phyloP scores from a whole-genome alignment of 2,888 invertebrate genomes.

The Caradrina clavipalpis region DNA sequence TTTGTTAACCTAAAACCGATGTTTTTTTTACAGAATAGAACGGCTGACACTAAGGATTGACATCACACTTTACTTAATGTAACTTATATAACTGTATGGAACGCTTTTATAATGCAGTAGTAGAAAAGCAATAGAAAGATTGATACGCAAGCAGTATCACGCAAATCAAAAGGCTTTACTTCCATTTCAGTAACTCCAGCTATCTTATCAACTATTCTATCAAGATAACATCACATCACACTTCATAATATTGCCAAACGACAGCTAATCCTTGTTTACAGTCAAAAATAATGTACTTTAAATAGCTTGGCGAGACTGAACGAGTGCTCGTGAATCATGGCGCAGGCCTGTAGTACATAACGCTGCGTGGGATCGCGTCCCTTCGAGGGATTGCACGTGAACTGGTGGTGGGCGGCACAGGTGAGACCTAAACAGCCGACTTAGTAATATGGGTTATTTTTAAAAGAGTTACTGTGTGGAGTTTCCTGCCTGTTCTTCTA shows the following conservation, averaged over 20 bases:
- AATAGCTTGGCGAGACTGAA: constrained; percentile 58
- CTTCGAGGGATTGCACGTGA: constrained; percentile 36
- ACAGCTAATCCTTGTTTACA: constrained; percentile 50
- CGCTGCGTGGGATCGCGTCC: constrained; percentile 57
- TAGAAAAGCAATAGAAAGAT: too few relatives aligned
- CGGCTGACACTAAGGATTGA: too few relatives aligned
- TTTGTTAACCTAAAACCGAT: too few relatives aligned
- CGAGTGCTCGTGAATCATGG: constrained; percentile 61
- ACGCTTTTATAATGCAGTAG: too few relatives aligned
- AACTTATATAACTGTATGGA: too few relatives aligned
- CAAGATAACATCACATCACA: too few relatives aligned
- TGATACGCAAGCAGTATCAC: too few relatives aligned
- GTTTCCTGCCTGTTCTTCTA: not conserved
- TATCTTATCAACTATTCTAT: too few relatives aligned
- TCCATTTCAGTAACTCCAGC: too few relatives aligned
- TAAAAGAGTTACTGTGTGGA: not conserved
- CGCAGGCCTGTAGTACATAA: constrained; percentile 34
- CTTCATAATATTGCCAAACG: constrained; percentile 1
- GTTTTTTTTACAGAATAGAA: too few relatives aligned
- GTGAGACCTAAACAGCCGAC: constrained; percentile 5
- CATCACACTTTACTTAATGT: too few relatives aligned
- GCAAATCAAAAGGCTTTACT: too few relatives aligned
- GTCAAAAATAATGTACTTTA: constrained; percentile 57
- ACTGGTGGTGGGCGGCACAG: constrained; percentile 10
- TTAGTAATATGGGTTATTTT: not conserved